Evolutionary conservation across 2,888 invertebrate genomes (phyloP).

Genomic region (Tenthredo livida): DNA sequence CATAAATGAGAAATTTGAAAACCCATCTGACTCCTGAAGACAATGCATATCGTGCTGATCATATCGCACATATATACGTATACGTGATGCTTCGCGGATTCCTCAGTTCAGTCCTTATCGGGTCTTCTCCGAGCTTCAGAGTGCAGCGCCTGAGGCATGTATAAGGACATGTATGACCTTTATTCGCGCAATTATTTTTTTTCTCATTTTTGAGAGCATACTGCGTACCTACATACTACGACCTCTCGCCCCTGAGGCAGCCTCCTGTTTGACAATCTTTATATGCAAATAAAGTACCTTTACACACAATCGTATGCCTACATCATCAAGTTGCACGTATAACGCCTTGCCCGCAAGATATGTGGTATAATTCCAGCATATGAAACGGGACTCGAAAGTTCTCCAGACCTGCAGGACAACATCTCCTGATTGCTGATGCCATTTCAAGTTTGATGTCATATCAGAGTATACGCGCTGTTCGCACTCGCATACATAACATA

Average conservation of each 20-base stretch:
- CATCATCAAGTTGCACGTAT: not conserved
- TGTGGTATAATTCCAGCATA: not conserved
- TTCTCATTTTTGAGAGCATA: not conserved
- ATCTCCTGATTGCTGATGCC: not conserved
- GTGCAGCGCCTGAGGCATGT: not conserved
- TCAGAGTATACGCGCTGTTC: not conserved
- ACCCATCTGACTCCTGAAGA: not conserved
- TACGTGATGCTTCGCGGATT: not conserved
- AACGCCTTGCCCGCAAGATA: not conserved
- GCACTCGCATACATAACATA: not conserved
- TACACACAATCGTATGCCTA: not conserved
- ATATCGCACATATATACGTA: not conserved
- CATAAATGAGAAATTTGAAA: not conserved
- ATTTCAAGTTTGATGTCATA: not conserved
- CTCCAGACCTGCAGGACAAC: not conserved
- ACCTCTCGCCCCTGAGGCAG: slow-evolving; percentile 16
- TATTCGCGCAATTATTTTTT: not conserved
- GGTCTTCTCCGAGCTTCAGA: not conserved
- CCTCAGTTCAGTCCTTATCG: not conserved
- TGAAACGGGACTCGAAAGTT: not conserved
- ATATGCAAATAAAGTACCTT: slow-evolving; percentile 3
- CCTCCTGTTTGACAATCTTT: slow-evolving; percentile 9
- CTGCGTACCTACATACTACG: not conserved
- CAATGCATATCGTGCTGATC: not conserved
- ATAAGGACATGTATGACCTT: not conserved